Base-by-base conservation (phyloP, 1,140 invertebrate genomes). In the Drosophila bocki region DNA sequence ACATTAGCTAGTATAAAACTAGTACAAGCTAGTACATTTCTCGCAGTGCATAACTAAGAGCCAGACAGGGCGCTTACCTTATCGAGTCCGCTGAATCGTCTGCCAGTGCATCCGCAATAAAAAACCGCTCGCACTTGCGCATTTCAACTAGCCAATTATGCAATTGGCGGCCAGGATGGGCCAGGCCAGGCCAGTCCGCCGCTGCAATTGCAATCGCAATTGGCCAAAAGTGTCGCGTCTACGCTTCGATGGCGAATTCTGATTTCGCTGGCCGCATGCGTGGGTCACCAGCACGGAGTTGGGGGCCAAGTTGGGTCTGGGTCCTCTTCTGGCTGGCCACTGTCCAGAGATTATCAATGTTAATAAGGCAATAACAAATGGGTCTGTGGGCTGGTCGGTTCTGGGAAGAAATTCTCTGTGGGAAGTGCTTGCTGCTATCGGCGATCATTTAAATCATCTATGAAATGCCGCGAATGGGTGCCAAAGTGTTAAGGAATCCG, bases 321-420 rank as follows among this genome's bases (percentile, higher is more conserved):
- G 65, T 37, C 35, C 58, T 54, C 51, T 15, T 64, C 64, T 54
- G 63, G 68, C 75, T 86, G 83, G 83, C 83, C 84, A 80, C 47
- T 68, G 84, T 83, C 83, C 83, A 86, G 84, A 87, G 83, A 87
- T 87, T 87, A 87, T 87, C 83, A 84, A 83, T 88, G 80, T 75
- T 87, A 87, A 87, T 87, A 87, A 88, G 80, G 76, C 83, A 83
- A 87, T 87, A 82, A 79, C 79, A 84, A 71, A 59, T 63, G 57
- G 53, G 77, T 58, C 41, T 67, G 67, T 45, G 67, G 67, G 60
- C 61, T 35, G 63, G 47, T 67, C 32, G 61, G 19, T 70, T 67
- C 67, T 70, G 67, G 62, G 67, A 67, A 70, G 62, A 17, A 70
- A 19, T 70, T 53, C 61, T 53, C 61, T 45, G 69, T 70, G 65